A percentile compares a stretch with the other conserved stretches of the same genome.
Evolutionary conservation across 2,888 invertebrate genomes (phyloP).

Genomic region (Chymomyza fuscimana): DNA sequence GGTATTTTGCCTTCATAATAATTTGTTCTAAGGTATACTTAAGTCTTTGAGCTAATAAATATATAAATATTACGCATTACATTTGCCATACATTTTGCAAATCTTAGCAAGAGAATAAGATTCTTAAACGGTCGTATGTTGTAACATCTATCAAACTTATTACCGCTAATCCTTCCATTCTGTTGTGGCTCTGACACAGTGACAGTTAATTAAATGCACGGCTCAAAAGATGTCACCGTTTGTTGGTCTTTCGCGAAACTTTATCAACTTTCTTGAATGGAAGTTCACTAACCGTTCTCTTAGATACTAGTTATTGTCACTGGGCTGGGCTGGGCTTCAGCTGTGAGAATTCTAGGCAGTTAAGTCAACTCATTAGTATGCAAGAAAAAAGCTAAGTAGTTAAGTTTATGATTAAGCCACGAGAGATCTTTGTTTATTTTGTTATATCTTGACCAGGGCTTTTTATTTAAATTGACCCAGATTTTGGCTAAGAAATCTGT

Average conservation of each 20-base stretch:
- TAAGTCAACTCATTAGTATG: conserved; percentile 62
- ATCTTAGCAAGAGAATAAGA: conserved; percentile 14
- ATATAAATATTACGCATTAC: too few relatives aligned
- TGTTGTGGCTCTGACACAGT: conserved; percentile 35
- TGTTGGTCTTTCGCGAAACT: conserved; percentile 12
- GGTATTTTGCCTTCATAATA: too few relatives aligned
- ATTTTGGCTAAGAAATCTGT: conserved; percentile 45
- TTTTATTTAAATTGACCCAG: conserved; percentile 60
- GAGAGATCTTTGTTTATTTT: conserved; percentile 5
- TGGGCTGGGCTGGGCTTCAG: background rate
- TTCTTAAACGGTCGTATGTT: conserved; percentile 54
- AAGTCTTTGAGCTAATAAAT: too few relatives aligned
- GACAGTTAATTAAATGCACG: conserved; percentile 54
- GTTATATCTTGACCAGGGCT: conserved; percentile 35
- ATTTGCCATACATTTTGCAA: too few relatives aligned
- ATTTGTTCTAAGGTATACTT: too few relatives aligned
- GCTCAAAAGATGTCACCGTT: conserved; percentile 8
- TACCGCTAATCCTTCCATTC: conserved; percentile 64
- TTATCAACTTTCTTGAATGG: conserved; percentile 14
- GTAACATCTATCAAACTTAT: conserved; percentile 38
- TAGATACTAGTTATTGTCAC: background rate
- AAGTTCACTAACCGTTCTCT: background rate
- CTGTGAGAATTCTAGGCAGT: conserved; percentile 42
- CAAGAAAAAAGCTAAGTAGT: conserved; percentile 29
- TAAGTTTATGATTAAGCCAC: conserved; percentile 43